These are phyloP conservation scores for Lutraria rhynchaena DNA, from an alignment of 1,140 invertebrate genomes.

Conservation along the genomic window DNA sequence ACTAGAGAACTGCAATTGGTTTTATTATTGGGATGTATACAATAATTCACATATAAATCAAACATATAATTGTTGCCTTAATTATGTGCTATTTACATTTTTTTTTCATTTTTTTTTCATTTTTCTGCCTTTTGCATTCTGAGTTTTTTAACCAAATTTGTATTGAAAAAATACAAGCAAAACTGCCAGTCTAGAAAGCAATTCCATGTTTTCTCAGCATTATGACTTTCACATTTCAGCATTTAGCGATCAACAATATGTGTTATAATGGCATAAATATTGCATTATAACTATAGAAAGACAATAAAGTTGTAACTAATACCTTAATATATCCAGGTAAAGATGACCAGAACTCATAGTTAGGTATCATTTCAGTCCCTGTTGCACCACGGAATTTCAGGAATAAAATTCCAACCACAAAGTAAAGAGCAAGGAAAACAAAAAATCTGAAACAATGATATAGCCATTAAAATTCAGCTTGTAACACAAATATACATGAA, in stretches of 20 bases:
- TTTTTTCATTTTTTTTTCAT: too few species aligned
- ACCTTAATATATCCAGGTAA: constrained; percentile 61
- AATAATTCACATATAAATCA: too few species aligned
- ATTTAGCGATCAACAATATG: neutral
- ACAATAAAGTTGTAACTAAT: neutral
- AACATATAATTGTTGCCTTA: too few species aligned
- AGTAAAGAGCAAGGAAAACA: constrained; percentile 51
- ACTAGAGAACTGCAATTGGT: too few species aligned
- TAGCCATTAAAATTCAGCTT: neutral
- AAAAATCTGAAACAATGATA: constrained; percentile 56
- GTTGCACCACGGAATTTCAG: constrained; percentile 48
- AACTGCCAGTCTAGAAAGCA: neutral
- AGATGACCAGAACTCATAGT: constrained; percentile 57
- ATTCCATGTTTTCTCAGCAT: neutral
- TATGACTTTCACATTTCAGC: neutral
- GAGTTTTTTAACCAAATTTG: too few species aligned
- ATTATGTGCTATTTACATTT: too few species aligned
- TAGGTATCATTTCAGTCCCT: constrained; percentile 60
- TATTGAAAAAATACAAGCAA: neutral
- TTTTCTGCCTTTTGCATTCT: too few species aligned
- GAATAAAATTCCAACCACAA: constrained; percentile 51
- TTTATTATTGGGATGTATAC: too few species aligned
- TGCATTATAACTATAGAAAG: neutral
- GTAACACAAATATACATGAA: too few species aligned
- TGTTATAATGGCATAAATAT: neutral